Evolutionary conservation across 2,113 vertebrate species (phyloP), one percentile per base, ranked within the genome.

Genomic region (Manacus vitellinus): DNA sequence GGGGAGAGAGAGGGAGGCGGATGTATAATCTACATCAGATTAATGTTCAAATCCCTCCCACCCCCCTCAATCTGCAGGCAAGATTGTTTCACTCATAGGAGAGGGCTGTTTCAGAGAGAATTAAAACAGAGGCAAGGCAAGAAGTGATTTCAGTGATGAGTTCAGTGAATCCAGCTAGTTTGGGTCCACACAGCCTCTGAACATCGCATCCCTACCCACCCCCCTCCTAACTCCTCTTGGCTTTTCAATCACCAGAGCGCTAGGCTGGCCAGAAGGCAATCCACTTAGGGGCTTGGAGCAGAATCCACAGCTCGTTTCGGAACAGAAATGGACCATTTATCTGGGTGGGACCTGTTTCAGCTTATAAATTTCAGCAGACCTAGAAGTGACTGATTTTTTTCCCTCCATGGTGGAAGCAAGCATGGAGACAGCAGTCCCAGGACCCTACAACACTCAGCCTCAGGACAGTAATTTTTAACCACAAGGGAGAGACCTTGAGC

Each of bases 21-120:
- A 94, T 83, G 97, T 98, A 97, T 98, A 96, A 97, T 97, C 98
- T 94, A 96, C 98, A 97, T 97, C 98, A 97, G 98, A 97, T 98
- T 96, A 97, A 95, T 93, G 95, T 97, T 93, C 97, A 98, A 97
- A 97, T 94, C 97, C 97, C 95, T 96, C 97, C 97, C 97, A 97
- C 96, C 96, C 96, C 96, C 92, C 96, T 92, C 97, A 97, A 98
- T 98, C 97, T 98, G 94, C 95, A 92, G 97, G 72, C 96, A 97
- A 98, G 97, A 98, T 92, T 87, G 97, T 97, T 97, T 94, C 90
- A 44, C 96, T 97, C 96, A 95, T 49, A 82, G 97, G 85, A 91
- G 94, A 94, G 91, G 90, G 96, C 96, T 97, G 95, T 97, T 98
- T 97, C 96, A 78, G 97, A 95, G 96, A 94, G 96, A 98, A 98